Evolutionary conservation across 2,888 invertebrate genomes (phyloP), one percentile per base, ranked within the genome.

Genomic region (Sinhomidia bicolor): DNA sequence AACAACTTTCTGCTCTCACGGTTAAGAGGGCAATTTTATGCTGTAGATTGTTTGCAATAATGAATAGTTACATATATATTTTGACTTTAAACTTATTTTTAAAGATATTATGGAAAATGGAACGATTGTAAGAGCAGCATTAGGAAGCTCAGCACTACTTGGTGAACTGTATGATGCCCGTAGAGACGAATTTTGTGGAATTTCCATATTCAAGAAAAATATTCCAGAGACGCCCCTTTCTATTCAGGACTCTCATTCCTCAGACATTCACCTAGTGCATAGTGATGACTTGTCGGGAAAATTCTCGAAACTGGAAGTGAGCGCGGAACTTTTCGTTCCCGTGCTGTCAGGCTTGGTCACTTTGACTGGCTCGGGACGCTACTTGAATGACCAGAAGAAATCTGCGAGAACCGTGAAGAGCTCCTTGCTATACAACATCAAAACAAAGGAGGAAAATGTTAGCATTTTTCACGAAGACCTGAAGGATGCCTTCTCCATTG

Each of bases 81-180:
- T n/a, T n/a, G n/a, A n/a, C n/a, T n/a, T n/a, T n/a, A n/a, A n/a
- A n/a, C n/a, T n/a, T n/a, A n/a, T n/a, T n/a, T n/a, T n/a, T n/a
- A n/a, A n/a, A n/a, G n/a, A n/a, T n/a, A n/a, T n/a, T 12, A 74
- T 74, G 79, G 32, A 29, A 3, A n/a, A 17, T 17, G 60, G 44
- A 9, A 32, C 44, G 1, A 76, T 81, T 3, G 20, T 60, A 7
- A 51, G 89, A 29, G 76, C 85, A 14, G 89, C 89, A 0, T 36
- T 89, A n/a, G 89, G 89, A 1, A 68, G 57, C 36, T 36, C 60
- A 4, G 89, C 89, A 0, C 17, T 51, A 14, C 36, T 89, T 7
- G 89, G 89, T 2, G 68, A 60, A 20, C n/a, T 89, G 5, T 89
- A 86, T 57, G 89, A 89, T 57, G 78, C 78, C n/a, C 41, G 85